Evolutionary conservation across 1,140 invertebrate species (phyloP).

Genomic region (Pollicipes pollicipes): DNA sequence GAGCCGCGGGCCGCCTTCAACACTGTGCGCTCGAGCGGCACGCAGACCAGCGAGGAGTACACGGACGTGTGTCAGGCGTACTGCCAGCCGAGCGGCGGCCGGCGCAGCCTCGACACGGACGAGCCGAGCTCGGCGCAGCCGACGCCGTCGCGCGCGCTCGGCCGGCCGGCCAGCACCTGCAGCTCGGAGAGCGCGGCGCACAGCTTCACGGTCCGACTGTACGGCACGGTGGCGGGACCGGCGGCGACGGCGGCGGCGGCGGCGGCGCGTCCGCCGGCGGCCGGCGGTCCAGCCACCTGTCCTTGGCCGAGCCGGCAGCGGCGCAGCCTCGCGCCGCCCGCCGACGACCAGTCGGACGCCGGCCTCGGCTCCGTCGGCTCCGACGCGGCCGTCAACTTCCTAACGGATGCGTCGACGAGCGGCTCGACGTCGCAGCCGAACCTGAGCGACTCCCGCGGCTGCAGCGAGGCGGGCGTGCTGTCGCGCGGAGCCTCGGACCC

Average conservation of each 20-base stretch:
- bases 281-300: neutral
- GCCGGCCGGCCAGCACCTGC: constrained; percentile 21
- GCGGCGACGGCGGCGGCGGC: no score
- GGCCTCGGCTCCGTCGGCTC: constrained; percentile 3
- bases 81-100: neutral
- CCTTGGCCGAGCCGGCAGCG: neutral
- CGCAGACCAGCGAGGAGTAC: constrained; percentile 3
- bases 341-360: constrained; percentile 6
- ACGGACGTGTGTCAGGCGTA: neutral
- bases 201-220: constrained; percentile 23
- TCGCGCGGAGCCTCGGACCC: neutral
- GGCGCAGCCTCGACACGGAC: neutral
- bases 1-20: neutral
- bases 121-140: neutral
- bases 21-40: neutral
- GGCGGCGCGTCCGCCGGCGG: no score
- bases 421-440: neutral
- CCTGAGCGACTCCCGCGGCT: neutral
- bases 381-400: constrained; percentile 9
- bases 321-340: constrained; percentile 9
- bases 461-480: neutral
- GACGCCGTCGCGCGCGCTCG: neutral
- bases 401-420: constrained; percentile 11
- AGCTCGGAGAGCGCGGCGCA: constrained; percentile 25
- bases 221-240: neutral